Evolutionary conservation across 1,140 invertebrate genomes (phyloP).

Genomic region (Drosophila paulistorum): DNA sequence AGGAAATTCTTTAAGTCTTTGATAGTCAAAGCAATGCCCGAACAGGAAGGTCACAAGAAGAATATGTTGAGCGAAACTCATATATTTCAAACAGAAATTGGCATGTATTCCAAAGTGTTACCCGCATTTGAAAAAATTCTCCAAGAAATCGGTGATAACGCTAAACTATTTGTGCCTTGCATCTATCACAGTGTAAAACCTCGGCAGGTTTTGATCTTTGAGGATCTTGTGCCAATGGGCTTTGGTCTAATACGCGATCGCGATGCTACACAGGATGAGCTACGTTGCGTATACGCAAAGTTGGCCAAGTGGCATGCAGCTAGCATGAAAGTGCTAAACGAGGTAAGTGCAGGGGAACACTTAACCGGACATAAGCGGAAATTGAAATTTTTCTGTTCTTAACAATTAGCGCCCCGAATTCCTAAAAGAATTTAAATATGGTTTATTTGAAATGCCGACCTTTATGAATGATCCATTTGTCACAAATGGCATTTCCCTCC

Average conservation of each 20-base stretch:
- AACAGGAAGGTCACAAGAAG: slow-evolving; percentile 55
- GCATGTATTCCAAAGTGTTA: slow-evolving; percentile 48
- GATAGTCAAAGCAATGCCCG: slow-evolving; percentile 68
- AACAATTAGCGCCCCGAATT: slow-evolving; percentile 27
- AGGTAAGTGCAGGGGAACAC: not conserved
- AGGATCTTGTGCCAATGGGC: slow-evolving; percentile 53
- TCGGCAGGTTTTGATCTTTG: slow-evolving; percentile 59
- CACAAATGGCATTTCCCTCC: slow-evolving; percentile 3
- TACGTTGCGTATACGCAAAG: slow-evolving; percentile 35
- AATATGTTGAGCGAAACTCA: slow-evolving; percentile 38
- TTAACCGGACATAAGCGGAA: not conserved
- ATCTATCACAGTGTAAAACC: slow-evolving; percentile 59
- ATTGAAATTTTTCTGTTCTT: too few species aligned
- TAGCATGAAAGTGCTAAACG: slow-evolving; percentile 49
- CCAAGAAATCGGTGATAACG: slow-evolving; percentile 40
- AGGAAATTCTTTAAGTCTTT: slow-evolving; percentile 33
- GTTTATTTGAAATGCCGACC: slow-evolving; percentile 33
- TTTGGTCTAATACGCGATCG: slow-evolving; percentile 54
- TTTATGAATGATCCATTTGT: not conserved
- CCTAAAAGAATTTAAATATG: slow-evolving; percentile 45
- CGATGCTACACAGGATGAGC: slow-evolving; percentile 32
- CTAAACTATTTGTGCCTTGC: slow-evolving; percentile 33
- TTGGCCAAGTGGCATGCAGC: slow-evolving; percentile 68
- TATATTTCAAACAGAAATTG: slow-evolving; percentile 63
- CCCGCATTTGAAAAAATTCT: slow-evolving; percentile 58